Percentiles rank a stretch among this genome's conserved stretches.
Evolutionary conservation across 2,888 invertebrate species (phyloP).

Genomic region (Drosophila macrospina): DNA sequence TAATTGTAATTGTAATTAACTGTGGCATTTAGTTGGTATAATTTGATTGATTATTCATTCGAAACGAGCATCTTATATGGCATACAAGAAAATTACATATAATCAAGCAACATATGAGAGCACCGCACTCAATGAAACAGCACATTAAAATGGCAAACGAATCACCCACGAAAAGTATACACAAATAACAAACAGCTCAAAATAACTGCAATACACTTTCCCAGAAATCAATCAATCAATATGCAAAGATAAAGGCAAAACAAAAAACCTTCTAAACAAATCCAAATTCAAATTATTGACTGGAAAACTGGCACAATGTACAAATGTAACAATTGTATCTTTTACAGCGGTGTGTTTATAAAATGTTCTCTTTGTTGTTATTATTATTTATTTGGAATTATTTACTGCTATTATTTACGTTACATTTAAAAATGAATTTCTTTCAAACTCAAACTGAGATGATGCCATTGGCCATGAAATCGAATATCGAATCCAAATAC

Average conservation of each 20-base stretch:
- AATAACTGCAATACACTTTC: conserved; percentile 45
- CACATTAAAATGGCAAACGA: conserved; percentile 41
- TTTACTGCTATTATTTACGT: conserved; percentile 44
- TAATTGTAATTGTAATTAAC: conserved; percentile 54
- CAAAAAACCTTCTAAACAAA: conserved; percentile 13
- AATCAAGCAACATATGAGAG: conserved; percentile 47
- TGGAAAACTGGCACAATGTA: conserved; percentile 31
- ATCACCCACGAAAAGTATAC: conserved; percentile 25
- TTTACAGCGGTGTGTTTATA: conserved; percentile 42
- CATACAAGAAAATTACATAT: neutral
- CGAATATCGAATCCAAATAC: conserved; percentile 31
- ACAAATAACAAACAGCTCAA: conserved; percentile 28
- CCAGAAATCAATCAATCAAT: conserved; percentile 38
- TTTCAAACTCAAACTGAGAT: conserved; percentile 82
- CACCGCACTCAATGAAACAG: conserved; percentile 64
- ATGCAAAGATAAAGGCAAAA: conserved; percentile 8
- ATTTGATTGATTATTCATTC: conserved; percentile 48
- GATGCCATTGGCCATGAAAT: conserved; percentile 56
- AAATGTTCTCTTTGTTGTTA: conserved; percentile 9
- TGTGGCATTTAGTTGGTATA: conserved; percentile 47
- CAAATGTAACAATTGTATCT: conserved; percentile 9
- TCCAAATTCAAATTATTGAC: conserved; percentile 13
- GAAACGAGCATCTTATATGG: conserved; percentile 21
- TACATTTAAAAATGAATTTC: conserved; percentile 82
- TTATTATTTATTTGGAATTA: conserved; percentile 25